Percentiles rank a stretch among this genome's conserved stretches.
These are phyloP conservation scores for Dromas ardeola DNA, from an alignment of 2,113 vertebrate genomes.

Conservation along the genomic window DNA sequence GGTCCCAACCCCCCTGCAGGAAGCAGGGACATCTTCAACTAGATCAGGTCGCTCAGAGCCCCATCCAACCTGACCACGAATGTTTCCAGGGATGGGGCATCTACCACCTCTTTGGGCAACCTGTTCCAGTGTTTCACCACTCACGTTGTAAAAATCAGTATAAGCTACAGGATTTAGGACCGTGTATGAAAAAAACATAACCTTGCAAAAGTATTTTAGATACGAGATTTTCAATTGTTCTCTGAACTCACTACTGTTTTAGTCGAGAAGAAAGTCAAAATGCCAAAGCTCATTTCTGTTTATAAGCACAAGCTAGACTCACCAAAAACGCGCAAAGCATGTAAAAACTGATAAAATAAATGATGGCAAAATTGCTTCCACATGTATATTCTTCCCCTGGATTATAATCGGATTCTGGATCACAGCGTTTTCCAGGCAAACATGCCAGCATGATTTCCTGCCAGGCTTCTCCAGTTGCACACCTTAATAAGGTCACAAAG, in stretches of 20 bases:
- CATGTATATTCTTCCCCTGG: conserved; percentile 93
- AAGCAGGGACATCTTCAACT: not conserved
- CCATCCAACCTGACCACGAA: not conserved
- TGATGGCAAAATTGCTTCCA: conserved; percentile 94
- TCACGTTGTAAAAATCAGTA: not conserved
- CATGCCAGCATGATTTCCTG: conserved; percentile 99
- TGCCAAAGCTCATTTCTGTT: not conserved
- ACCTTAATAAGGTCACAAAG: conserved; percentile 75
- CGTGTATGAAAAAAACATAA: not conserved
- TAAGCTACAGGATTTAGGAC: not conserved
- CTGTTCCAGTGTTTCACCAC: not conserved
- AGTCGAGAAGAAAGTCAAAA: not conserved
- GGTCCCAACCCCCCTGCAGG: not conserved
- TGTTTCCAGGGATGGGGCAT: not conserved
- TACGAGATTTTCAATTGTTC: not conserved
- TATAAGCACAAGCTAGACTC: not conserved
- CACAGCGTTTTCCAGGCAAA: conserved; percentile 92
- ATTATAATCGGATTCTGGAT: conserved; percentile 91
- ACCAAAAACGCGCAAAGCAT: conserved; percentile 99
- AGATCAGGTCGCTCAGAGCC: not conserved
- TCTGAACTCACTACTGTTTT: not conserved
- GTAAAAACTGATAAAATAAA: conserved; percentile 99
- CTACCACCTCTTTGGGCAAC: not conserved
- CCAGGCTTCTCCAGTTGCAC: conserved; percentile 98
- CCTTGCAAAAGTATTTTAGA: not conserved